Conservation (phyloP, 2,113 vertebrate species). For the Phylloscopus trochilus region DNA sequence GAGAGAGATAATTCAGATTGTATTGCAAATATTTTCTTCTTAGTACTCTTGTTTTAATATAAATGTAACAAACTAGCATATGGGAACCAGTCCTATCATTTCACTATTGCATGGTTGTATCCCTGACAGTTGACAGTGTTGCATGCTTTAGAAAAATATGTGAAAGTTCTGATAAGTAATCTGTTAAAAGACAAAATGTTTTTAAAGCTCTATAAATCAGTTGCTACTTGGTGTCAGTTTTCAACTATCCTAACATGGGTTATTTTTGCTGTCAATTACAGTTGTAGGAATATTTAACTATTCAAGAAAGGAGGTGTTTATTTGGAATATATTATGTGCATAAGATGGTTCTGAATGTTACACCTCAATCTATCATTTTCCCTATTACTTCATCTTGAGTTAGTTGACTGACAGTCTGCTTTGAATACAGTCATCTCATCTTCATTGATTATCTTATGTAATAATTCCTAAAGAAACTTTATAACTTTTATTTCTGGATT, state of each 20-base stretch:
- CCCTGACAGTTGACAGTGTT: not conserved
- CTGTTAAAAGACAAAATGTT: not conserved
- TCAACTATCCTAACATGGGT: accelerated
- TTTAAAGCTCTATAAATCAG: not conserved
- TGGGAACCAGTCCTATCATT: not conserved
- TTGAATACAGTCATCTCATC: not conserved
- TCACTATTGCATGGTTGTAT: not conserved
- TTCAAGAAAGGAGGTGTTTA: not conserved
- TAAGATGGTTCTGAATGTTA: not conserved
- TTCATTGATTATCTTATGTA: not conserved
- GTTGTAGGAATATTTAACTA: not conserved
- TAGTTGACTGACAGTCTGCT: not conserved
- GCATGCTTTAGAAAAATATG: not conserved
- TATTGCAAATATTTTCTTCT: not conserved
- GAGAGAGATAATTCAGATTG: not conserved
- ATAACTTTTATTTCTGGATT: not conserved
- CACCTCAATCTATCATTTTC: not conserved
- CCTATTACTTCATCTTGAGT: not conserved
- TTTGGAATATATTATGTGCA: not conserved
- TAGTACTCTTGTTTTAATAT: not conserved
- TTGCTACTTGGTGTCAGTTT: not conserved
- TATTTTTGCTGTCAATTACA: not conserved
- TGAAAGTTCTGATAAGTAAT: not conserved
- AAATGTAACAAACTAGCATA: not conserved
- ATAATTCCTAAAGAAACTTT: not conserved